Evolutionary conservation across 53 echinoderm and acorn worm genomes (phyloP), one percentile per base, ranked within the genome.

Genomic region (Henricia sp.): DNA sequence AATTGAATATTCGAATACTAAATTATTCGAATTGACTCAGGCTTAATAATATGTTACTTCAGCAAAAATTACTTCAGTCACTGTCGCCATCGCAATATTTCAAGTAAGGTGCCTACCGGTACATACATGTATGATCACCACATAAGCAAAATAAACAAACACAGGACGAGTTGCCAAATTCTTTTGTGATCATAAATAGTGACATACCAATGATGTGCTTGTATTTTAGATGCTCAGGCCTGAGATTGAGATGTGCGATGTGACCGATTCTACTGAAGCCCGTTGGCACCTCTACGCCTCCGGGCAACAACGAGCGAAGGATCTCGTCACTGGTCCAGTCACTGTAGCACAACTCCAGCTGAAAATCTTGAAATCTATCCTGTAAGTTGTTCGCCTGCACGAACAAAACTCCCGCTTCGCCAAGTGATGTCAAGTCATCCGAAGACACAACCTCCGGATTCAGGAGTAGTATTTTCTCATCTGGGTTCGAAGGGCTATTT

Each of bases 221-320:
- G 67, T 94, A 90, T n/a, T 83, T 71, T 19, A 94, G 36, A 30
- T 94, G 94, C 16, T 92, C 87, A 17, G 67, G 68, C 70, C 87
- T 94, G 19, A 99, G 91, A 58, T 99, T 99, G 5, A 99, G 42
- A 52, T 99, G 99, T 13, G 84, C 91, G 40, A 99, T 99, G 60
- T 99, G 99, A 4, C 99, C 99, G 26, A 99, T 87, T 30, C 89
- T 77, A 72, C 94, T 99, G 73, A 92, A 99, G 9, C 88, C 92
- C 0, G 90, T 87, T 19, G 94, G 92, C 11, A 94, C 90, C 52
- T 92, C 92, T 16, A 97, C 82, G 19, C 71, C 90, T 28, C 43
- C 23, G 0, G 97, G 97, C 71, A 97, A 37, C 74, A 94, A 38
- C 10, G 94, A 67, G 59, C 77, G 65, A 20, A 97, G 77, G 4